phyloP scores from a whole-genome alignment of 30 jellyfish, hydroid and myxozoan genomes.

The Hydractinia echinata region DNA sequence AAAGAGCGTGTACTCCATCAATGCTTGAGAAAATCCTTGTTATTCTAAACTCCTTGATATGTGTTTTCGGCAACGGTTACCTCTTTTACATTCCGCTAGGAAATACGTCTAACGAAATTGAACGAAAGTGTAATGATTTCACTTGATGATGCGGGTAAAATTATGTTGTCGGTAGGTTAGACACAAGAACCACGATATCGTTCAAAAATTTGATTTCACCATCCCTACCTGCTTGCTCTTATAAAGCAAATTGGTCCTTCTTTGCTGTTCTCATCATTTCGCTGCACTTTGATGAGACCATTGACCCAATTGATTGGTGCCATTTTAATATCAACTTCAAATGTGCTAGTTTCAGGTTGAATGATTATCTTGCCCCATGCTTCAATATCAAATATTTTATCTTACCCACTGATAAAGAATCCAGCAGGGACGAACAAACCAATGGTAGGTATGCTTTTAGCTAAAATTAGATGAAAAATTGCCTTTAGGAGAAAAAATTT shows the following conservation, averaged over 20 bases:
- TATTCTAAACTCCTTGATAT: too few relatives aligned
- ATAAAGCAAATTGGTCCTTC: constrained; percentile 64
- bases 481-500: too few relatives aligned
- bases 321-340: constrained; percentile 50
- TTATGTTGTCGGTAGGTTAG: too few relatives aligned
- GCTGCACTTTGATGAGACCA: constrained; percentile 46
- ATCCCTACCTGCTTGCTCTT: background rate
- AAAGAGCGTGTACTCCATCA: too few relatives aligned
- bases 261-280: constrained; percentile 35
- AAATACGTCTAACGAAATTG: too few relatives aligned
- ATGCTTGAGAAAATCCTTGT: too few relatives aligned
- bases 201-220: background rate
- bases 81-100: too few relatives aligned
- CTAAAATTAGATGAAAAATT: background rate
- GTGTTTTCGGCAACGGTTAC: too few relatives aligned
- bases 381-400: constrained; percentile 44
- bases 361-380: constrained; percentile 35
- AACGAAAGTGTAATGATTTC: too few relatives aligned
- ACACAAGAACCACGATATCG: too few relatives aligned
- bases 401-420: constrained; percentile 49
- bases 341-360: constrained; percentile 22
- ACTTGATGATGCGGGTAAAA: too few relatives aligned
- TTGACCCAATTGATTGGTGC: constrained; percentile 50
- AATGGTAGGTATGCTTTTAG: background rate
- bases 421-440: constrained; percentile 43